phyloP scores from a whole-genome alignment of 2,797 vertebrate genomes.

The Neopelma chrysocephalum region DNA sequence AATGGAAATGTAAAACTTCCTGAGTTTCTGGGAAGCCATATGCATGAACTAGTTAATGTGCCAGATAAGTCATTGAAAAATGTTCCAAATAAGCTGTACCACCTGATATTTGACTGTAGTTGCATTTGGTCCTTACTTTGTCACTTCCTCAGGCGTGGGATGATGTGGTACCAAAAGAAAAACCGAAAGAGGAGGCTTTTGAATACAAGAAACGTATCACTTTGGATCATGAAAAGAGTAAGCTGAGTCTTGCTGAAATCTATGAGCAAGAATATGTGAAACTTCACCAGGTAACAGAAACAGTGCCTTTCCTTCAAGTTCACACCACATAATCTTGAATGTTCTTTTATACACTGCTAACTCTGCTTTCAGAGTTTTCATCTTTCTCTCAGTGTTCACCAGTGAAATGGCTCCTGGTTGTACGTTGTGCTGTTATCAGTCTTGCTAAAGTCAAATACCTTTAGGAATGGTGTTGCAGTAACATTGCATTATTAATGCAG shows the following conservation, averaged over 20 bases:
- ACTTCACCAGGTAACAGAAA: constrained; percentile 84
- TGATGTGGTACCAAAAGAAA: constrained; percentile 94
- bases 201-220: constrained; percentile 95
- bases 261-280: constrained; percentile 96
- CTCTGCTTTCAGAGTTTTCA: not conserved
- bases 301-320: not conserved
- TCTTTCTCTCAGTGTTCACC: not conserved
- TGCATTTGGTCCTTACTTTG: not conserved
- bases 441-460: not conserved
- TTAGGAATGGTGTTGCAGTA: not conserved
- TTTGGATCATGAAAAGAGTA: constrained; percentile 97
- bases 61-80: not conserved
- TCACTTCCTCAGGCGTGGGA: constrained; percentile 86
- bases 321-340: accelerated
- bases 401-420: not conserved
- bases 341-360: not conserved
- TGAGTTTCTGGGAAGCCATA: not conserved
- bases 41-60: not conserved
- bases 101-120: not conserved
- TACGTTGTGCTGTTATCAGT: not conserved
- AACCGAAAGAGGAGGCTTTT: constrained; percentile 91
- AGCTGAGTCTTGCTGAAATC: constrained; percentile 92
- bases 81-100: not conserved
- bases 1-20: not conserved
- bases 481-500: constrained; percentile 65